Conservation (phyloP, 1,140 invertebrate genomes). For the Trissolcus basalis region DNA sequence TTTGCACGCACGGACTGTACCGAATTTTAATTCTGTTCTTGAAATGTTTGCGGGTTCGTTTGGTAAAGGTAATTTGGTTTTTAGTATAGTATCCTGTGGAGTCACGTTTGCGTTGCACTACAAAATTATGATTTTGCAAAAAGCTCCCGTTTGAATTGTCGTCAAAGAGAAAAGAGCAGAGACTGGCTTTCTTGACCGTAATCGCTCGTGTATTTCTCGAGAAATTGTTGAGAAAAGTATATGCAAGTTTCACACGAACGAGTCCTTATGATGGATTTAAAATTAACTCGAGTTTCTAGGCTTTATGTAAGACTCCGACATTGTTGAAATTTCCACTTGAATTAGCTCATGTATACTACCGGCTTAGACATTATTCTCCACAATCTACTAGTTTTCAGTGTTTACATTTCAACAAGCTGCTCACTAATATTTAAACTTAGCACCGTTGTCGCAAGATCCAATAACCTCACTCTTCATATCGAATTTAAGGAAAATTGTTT, state of each 20-base stretch:
- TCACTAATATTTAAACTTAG: too few species aligned
- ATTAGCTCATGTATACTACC: slow-evolving; percentile 63
- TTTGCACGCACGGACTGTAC: slow-evolving; percentile 49
- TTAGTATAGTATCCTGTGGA: slow-evolving; percentile 18
- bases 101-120: slow-evolving; percentile 40
- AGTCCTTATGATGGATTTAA: slow-evolving; percentile 62
- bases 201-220: too few species aligned
- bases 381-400: slow-evolving; percentile 62
- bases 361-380: slow-evolving; percentile 64
- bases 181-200: too few species aligned
- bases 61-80: slow-evolving; percentile 43
- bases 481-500: too few species aligned
- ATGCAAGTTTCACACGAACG: slow-evolving; percentile 35
- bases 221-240: slow-evolving; percentile 1
- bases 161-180: slow-evolving; percentile 10
- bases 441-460: too few species aligned
- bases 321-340: slow-evolving; percentile 71
- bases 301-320: slow-evolving; percentile 45
- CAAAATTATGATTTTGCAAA: slow-evolving; percentile 46
- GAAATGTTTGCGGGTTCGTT: slow-evolving; percentile 56
- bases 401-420: too few species aligned
- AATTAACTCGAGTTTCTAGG: slow-evolving; percentile 24
- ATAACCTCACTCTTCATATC: too few species aligned
- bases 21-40: slow-evolving; percentile 66
- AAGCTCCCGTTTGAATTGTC: slow-evolving; percentile 7